Base-by-base conservation (phyloP, 1,140 invertebrate species). In the Sitophilus oryzae region DNA sequence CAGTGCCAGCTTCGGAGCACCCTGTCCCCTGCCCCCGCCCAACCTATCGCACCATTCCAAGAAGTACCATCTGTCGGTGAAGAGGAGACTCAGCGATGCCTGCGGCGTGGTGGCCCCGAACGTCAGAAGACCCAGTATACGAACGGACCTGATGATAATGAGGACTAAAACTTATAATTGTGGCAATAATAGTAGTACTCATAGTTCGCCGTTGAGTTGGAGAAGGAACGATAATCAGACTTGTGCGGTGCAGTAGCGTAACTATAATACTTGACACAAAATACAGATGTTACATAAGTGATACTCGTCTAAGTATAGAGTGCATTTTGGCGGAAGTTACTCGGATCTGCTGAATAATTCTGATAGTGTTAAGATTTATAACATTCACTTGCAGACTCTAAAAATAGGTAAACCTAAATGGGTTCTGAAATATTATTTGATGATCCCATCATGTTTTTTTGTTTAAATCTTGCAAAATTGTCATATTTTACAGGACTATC, bases 101-200 rank as follows among this genome's bases (percentile, higher is more conserved):
- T 91, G 86, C 67, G 89, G 89, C 6, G 86, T 89, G 3, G 86
- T 91, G 2, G 86, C 88, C 3, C 86, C 88, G 3, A 91, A 91
- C 67, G 88, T 86, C 1, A 73, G 89, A 30, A 74, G 89, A 37
- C 89, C 89, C 4, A 89, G 86, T 69, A 88, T 92, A 52, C 76
- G 88, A 43, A 91, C 89, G 3, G 89, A 92, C 70, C 77, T 92
- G 38, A 84, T 90, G 78, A 85, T 89, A 49, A 87, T 90, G 79
- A 81, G 87, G 66, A 85, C 85, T 49, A 89, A 89, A 71, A 87
- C 82, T 36, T 84, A 82, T 73, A 80, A 80, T 52, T 76, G 83
- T 67, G 81, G 79, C 5, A 81, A 51, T 16, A 52, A 48, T 23
- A 53, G 59, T 4, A 60, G 48, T 34, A 21, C 61, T 10, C 60